Percentiles rank a stretch among this genome's conserved stretches.
Conservation (phyloP, 2,888 invertebrate species). For the Hypomecis punctinalis region DNA sequence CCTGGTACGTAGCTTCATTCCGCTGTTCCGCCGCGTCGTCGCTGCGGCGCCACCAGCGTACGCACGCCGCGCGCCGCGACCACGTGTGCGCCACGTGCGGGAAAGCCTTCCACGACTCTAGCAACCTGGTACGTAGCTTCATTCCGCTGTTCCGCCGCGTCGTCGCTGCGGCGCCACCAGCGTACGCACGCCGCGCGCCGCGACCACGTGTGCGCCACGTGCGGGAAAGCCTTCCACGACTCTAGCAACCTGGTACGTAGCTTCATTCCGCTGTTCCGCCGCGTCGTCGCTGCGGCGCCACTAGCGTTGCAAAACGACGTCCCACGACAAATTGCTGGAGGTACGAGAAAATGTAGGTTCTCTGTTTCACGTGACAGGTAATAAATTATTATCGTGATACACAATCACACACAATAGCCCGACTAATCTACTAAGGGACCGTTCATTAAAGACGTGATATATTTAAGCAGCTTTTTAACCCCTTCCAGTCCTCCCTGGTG, state of each 20-base stretch:
- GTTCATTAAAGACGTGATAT: too few relatives aligned
- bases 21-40: conserved; percentile 63
- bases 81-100: conserved; percentile 67
- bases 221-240: conserved; percentile 70
- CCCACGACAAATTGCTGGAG: conserved; percentile 29
- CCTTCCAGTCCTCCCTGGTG: not conserved
- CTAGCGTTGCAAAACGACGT: conserved; percentile 60
- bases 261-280: conserved; percentile 64
- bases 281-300: conserved; percentile 69
- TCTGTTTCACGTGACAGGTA: too few relatives aligned
- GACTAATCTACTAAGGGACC: too few relatives aligned
- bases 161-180: conserved; percentile 69
- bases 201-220: conserved; percentile 62
- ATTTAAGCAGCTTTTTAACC: too few relatives aligned
- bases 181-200: conserved; percentile 58
- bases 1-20: conserved; percentile 68
- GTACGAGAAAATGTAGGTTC: too few relatives aligned
- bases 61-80: conserved; percentile 54
- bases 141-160: conserved; percentile 65
- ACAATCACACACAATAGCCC: too few relatives aligned
- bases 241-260: conserved; percentile 67
- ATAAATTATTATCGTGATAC: too few relatives aligned
- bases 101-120: conserved; percentile 68
- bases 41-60: conserved; percentile 69
- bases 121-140: conserved; percentile 67